phyloP scores from a whole-genome alignment of 2,797 vertebrate species.

The Denticeps clupeoides region DNA sequence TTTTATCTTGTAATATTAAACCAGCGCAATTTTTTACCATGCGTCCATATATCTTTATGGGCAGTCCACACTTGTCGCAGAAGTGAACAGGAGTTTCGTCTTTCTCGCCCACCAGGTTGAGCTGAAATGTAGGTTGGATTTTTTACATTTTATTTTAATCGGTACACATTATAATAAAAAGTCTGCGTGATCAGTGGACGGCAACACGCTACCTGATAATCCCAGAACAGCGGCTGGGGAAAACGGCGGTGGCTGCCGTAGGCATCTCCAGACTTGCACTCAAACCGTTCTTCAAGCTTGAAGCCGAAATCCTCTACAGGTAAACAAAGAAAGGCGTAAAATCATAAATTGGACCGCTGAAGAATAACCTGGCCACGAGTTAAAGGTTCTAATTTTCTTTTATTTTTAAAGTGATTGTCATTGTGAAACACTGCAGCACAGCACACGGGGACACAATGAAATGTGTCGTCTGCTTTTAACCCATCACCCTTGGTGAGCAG shows the following conservation, averaged over 20 bases:
- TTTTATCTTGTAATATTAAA: background rate
- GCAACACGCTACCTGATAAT: slow-evolving; percentile 77
- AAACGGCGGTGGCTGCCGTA: slow-evolving; percentile 83
- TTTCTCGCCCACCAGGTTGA: slow-evolving; percentile 87
- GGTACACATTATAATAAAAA: too few relatives aligned
- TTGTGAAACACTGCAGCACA: too few relatives aligned
- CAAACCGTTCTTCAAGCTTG: slow-evolving; percentile 83
- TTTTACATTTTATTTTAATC: too few relatives aligned
- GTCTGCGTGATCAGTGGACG: background rate
- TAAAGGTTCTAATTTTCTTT: too few relatives aligned
- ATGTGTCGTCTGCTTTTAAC: too few relatives aligned
- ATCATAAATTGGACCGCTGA: background rate
- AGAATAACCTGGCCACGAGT: background rate
- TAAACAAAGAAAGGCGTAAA: background rate
- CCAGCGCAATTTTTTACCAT: slow-evolving; percentile 79
- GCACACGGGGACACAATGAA: too few relatives aligned
- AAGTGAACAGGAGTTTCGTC: slow-evolving; percentile 93
- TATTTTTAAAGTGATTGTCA: too few relatives aligned
- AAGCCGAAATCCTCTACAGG: slow-evolving; percentile 80
- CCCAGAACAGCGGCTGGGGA: slow-evolving; percentile 85
- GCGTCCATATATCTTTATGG: slow-evolving; percentile 91
- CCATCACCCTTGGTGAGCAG: too few relatives aligned
- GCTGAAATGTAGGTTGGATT: too few relatives aligned
- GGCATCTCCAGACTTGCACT: slow-evolving; percentile 82
- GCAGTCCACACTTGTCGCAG: slow-evolving; percentile 95